Conservation (phyloP, 2,888 invertebrate species). For the Rhingia campestris region DNA sequence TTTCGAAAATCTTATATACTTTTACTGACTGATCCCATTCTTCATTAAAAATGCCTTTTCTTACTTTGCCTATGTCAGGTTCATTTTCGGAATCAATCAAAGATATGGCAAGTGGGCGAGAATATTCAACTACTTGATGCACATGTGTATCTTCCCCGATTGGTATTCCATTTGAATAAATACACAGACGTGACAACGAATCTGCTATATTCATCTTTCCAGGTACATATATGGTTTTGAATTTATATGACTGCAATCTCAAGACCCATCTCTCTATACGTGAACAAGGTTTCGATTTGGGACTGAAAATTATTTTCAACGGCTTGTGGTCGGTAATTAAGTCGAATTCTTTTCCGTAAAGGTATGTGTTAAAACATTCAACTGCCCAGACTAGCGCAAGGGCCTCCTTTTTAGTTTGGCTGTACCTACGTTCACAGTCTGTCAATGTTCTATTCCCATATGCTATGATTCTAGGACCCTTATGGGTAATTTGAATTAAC, state of each 20-base stretch:
- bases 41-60: slow-evolving; percentile 24
- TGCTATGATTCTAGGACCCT: no score
- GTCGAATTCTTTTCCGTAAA: no score
- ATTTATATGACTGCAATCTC: slow-evolving; percentile 73
- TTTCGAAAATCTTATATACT: slow-evolving; percentile 33
- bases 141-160: slow-evolving; percentile 24
- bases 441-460: no score
- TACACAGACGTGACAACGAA: slow-evolving; percentile 74
- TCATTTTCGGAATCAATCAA: slow-evolving; percentile 24
- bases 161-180: slow-evolving; percentile 12
- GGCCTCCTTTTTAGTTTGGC: no score
- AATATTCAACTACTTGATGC: slow-evolving; percentile 23
- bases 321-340: no score
- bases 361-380: no score
- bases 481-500: no score
- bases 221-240: slow-evolving; percentile 68
- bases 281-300: no score
- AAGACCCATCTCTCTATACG: slow-evolving; percentile 76
- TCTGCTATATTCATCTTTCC: slow-evolving; percentile 77
- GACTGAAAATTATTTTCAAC: no score
- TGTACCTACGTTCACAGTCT: no score
- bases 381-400: no score
- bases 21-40: slow-evolving; percentile 13
- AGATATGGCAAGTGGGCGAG: slow-evolving; percentile 28
- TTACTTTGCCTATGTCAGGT: slow-evolving; percentile 11